Percentiles rank a stretch among this genome's conserved stretches.
Evolutionary conservation across 1,140 invertebrate genomes (phyloP).

Genomic region (Drosophila lacteicornis): DNA sequence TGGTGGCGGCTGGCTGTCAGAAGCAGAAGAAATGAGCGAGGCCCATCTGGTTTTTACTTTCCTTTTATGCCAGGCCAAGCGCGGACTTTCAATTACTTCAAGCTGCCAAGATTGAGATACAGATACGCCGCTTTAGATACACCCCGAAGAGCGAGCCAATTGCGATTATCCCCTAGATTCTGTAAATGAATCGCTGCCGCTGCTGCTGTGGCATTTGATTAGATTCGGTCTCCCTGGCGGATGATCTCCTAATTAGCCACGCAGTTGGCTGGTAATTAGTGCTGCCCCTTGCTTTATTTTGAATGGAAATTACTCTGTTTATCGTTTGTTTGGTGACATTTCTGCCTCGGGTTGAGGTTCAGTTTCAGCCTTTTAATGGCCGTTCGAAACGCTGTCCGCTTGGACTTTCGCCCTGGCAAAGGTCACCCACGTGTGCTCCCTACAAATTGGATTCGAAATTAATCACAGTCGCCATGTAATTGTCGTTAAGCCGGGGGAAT

Average conservation of each 20-base stretch:
- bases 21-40: slow-evolving; percentile 51
- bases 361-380: slow-evolving; percentile 30
- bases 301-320: slow-evolving; percentile 41
- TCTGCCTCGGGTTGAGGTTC: slow-evolving; percentile 28
- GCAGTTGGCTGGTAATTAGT: slow-evolving; percentile 52
- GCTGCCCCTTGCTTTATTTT: slow-evolving; percentile 13
- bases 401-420: slow-evolving; percentile 41
- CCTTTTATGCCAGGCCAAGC: slow-evolving; percentile 49
- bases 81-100: slow-evolving; percentile 69
- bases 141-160: slow-evolving; percentile 24
- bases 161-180: slow-evolving; percentile 13
- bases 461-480: slow-evolving; percentile 26
- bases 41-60: slow-evolving; percentile 75
- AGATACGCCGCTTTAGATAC: slow-evolving; percentile 24
- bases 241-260: slow-evolving; percentile 57
- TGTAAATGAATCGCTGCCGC: slow-evolving; percentile 42
- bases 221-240: slow-evolving; percentile 26
- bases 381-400: slow-evolving; percentile 26
- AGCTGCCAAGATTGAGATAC: slow-evolving; percentile 52
- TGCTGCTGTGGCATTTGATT: slow-evolving; percentile 18
- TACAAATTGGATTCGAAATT: slow-evolving; percentile 8
- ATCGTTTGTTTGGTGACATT: slow-evolving; percentile 37
- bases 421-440: slow-evolving; percentile 39
- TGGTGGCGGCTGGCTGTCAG: slow-evolving; percentile 38
- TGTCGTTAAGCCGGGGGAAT: slow-evolving; percentile 5